Conservation (phyloP, 23 tunicate species). For the Oikopleura vanhoeffeni region DNA sequence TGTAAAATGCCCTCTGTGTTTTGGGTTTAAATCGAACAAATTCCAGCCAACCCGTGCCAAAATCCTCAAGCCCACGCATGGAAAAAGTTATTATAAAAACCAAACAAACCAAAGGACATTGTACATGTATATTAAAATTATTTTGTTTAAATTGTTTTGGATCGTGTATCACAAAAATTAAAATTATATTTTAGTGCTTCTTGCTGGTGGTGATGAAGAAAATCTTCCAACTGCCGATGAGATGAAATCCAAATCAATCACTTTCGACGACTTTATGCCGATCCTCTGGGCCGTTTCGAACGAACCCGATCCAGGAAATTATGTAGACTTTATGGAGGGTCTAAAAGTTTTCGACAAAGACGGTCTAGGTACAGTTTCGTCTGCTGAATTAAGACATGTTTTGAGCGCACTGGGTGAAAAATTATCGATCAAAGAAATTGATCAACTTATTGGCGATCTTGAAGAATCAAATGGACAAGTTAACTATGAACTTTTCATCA, state of each 20-base stretch:
- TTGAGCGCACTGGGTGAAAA: background rate
- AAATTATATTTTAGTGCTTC: background rate
- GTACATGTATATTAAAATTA: too few relatives aligned
- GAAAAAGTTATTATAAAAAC: too few relatives aligned
- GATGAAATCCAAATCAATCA: background rate
- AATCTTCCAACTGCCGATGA: background rate
- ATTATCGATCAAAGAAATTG: background rate
- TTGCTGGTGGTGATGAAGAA: constrained; percentile 12
- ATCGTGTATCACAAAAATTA: too few relatives aligned
- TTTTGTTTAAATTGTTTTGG: too few relatives aligned
- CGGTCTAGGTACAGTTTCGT: background rate
- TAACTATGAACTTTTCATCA: background rate
- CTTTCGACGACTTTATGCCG: constrained; percentile 1
- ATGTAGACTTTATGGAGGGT: background rate
- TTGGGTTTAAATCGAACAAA: too few relatives aligned
- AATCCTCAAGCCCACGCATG: too few relatives aligned
- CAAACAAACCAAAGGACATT: too few relatives aligned
- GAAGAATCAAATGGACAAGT: background rate
- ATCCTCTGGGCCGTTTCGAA: constrained; percentile 1
- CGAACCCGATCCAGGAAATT: constrained; percentile 3
- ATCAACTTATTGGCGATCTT: background rate
- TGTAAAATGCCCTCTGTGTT: too few relatives aligned
- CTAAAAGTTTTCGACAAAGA: constrained; percentile 12
- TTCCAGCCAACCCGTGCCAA: too few relatives aligned
- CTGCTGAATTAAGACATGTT: constrained; percentile 6